These are phyloP conservation scores for Propsilocerus akamusi DNA, from an alignment of 1,140 invertebrate genomes.

Conservation along the genomic window DNA sequence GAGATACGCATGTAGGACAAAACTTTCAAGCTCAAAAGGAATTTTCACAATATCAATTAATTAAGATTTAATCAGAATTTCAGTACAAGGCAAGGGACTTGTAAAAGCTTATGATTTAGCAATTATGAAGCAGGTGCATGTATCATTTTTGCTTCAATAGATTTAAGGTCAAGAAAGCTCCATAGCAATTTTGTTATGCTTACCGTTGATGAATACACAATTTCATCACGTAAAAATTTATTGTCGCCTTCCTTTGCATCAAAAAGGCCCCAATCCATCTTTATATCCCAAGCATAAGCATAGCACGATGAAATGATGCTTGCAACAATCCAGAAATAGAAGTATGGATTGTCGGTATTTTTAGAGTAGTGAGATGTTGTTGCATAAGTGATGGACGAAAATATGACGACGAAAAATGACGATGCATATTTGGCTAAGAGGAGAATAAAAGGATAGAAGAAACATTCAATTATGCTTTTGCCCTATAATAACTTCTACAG, in stretches of 20 bases:
- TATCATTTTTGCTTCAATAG: no score
- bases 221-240: constrained; percentile 55
- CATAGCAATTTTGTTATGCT: constrained; percentile 12
- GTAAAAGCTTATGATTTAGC: no score
- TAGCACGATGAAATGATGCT: constrained; percentile 69
- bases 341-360: constrained; percentile 52
- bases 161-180: no score
- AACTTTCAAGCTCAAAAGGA: background rate
- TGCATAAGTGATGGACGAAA: constrained; percentile 20
- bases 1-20: background rate
- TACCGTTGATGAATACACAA: constrained; percentile 54
- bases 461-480: no score
- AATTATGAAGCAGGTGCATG: no score
- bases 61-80: background rate
- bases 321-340: constrained; percentile 61
- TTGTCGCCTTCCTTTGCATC: constrained; percentile 68
- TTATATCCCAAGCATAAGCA: constrained; percentile 87
- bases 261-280: constrained; percentile 97
- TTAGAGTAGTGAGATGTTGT: constrained; percentile 30
- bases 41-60: background rate
- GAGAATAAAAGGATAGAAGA: no score
- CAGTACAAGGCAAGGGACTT: no score
- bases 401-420: constrained; percentile 24
- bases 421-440: constrained; percentile 21
- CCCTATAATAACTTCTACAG: no score